Evolutionary conservation across 1,140 invertebrate genomes (phyloP), one percentile per base, ranked within the genome.

Genomic region (Atta colombica): DNA sequence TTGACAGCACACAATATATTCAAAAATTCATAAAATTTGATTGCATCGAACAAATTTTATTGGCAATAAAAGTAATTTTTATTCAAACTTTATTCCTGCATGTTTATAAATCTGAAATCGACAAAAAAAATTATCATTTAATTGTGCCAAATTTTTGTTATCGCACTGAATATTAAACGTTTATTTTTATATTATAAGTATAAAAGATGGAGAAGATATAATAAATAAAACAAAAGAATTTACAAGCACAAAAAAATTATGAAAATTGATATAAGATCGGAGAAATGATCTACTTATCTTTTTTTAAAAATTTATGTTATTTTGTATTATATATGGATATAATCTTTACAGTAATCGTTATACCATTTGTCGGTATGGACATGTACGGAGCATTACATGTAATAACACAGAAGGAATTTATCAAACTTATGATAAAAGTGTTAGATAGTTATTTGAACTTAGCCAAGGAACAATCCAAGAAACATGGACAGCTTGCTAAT

Each of bases 371-470:
- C 72, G 97, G 97, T 14, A 93, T 98, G 61, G 98, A 98, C 90
- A 95, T 98, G 8, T 97, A 97, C 93, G 98, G 98, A 5, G 95
- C 98, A 77, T 95, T 99, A 91, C 98, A 98, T 91, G 97, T 97
- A 1, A 96, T 97, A 2, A 96, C 96, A 1, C 97, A 97, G 78
- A 96, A 96, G 0, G 98, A 99, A 71, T 96, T 98, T 88, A 97
- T 98, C 69, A 96, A 96, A 89, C 96, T 96, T 91, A 96, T 97
- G 0, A 95, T 98, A n/a, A 95, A 96, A 88, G 89, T 96, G 55
- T 92, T 98, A 35, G 97, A 98, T 91, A 86, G 93, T 8, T 96
- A 97, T 91, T 93, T 98, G 88, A 95, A 95, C 10, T 72, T 96
- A 1, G 97, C 96, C 2, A 95, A 95, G 45, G 96, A 97, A 68